Conservation (phyloP, 2,113 vertebrate genomes). For the Danionella cerebrum region DNA sequence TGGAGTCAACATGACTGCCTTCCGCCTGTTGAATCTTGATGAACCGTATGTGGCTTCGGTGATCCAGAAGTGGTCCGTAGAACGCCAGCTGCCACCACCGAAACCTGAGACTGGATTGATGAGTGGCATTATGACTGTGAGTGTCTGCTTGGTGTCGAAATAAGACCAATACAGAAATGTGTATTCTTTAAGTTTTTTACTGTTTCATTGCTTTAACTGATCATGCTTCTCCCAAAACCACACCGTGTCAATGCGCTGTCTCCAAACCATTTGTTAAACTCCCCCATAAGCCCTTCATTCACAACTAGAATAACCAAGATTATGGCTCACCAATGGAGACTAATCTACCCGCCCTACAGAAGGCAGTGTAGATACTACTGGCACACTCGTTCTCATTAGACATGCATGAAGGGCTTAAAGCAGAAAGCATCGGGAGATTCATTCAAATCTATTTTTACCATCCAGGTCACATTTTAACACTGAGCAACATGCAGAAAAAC, state of each 20-base stretch:
- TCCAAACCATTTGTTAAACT: not conserved
- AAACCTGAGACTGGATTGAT: constrained; percentile 84
- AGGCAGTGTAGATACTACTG: constrained; percentile 1
- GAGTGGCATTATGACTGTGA: constrained; percentile 92
- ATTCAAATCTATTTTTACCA: constrained; percentile 26
- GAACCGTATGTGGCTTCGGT: constrained; percentile 77
- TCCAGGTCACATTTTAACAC: constrained; percentile 10
- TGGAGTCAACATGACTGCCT: constrained; percentile 95
- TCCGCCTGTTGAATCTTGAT: constrained; percentile 84
- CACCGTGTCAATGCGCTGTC: not conserved
- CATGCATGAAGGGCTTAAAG: constrained; percentile 15
- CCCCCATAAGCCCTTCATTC: not conserved
- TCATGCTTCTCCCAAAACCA: not conserved
- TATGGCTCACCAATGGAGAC: not conserved
- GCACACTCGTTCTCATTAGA: not conserved
- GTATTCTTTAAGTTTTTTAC: no score
- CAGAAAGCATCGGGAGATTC: constrained; percentile 7
- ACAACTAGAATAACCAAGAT: constrained; percentile 10
- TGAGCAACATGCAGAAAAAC: not conserved
- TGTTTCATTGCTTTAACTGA: no score
- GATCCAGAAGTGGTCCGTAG: constrained; percentile 89
- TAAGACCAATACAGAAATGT: no score
- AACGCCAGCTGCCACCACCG: constrained; percentile 79
- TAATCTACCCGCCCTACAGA: not conserved
- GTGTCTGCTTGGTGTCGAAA: not conserved